Conservation (phyloP, 1,140 invertebrate species). For the Tetramorium alpestre region DNA sequence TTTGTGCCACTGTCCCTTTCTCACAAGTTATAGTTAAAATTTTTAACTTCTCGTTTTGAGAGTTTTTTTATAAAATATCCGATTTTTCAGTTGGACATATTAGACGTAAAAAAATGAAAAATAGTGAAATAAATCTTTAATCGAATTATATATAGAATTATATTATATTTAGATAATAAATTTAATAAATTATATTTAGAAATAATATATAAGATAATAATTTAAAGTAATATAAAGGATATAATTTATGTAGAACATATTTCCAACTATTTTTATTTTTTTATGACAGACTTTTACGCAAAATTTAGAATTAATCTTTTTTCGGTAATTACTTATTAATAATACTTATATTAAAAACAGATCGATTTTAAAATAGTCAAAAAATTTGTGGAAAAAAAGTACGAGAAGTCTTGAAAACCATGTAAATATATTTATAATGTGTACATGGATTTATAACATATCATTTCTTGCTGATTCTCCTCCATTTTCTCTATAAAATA, state of each 20-base stretch:
- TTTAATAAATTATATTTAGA: background rate
- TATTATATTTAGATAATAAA: too few species aligned
- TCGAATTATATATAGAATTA: background rate
- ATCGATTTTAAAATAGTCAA: background rate
- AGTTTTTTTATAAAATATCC: slow-evolving; percentile 10
- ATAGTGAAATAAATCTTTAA: background rate
- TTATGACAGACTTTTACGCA: background rate
- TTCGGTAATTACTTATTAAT: background rate
- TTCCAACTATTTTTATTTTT: background rate
- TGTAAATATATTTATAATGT: background rate
- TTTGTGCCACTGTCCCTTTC: background rate
- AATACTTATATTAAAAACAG: background rate
- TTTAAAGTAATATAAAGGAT: background rate
- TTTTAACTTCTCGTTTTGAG: background rate
- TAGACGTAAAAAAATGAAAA: background rate
- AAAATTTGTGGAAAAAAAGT: background rate
- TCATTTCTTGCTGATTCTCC: background rate
- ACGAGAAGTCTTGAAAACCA: background rate
- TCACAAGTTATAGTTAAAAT: background rate
- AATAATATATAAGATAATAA: background rate
- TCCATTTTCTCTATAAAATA: background rate
- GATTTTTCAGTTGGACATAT: background rate
- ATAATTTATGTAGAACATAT: background rate
- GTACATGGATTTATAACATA: background rate
- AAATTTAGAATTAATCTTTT: background rate